Evolutionary conservation across 2,113 vertebrate genomes (phyloP).

Genomic region (Plecotus auritus): DNA sequence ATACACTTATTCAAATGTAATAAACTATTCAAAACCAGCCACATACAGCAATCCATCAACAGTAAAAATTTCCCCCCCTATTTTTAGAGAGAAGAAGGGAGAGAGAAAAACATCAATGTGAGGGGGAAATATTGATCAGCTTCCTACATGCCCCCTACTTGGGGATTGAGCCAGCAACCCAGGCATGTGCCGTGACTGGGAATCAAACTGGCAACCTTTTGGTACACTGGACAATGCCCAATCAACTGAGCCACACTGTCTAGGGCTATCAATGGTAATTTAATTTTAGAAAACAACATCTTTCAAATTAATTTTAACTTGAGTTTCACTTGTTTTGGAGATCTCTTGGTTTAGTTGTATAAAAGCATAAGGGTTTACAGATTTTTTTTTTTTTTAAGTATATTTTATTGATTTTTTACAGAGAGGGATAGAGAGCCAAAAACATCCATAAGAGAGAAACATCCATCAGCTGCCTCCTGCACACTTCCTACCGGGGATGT

Average conservation of each 20-base stretch:
- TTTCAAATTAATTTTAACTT: neutral
- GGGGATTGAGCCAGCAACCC: too few species aligned
- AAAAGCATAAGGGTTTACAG: neutral
- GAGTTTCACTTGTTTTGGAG: neutral
- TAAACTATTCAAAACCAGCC: slow-evolving; percentile 61
- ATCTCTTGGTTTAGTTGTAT: neutral
- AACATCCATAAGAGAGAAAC: too few species aligned
- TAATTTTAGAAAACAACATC: neutral
- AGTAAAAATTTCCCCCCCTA: too few species aligned
- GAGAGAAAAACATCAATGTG: neutral
- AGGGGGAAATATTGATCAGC: neutral
- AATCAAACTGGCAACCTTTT: neutral
- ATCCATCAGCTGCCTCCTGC: too few species aligned
- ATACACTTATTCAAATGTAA: slow-evolving; percentile 75
- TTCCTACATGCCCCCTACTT: neutral
- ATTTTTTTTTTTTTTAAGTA: neutral
- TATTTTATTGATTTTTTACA: too few species aligned
- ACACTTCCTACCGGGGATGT: too few species aligned
- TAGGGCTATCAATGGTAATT: neutral
- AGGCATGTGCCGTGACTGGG: too few species aligned
- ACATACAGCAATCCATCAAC: neutral
- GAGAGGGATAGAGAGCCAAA: too few species aligned
- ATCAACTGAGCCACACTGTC: neutral
- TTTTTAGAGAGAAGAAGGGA: neutral
- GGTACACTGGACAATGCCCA: neutral